A percentile compares a stretch with the other conserved stretches of the same genome.
Evolutionary conservation across 2,797 vertebrate genomes (phyloP).

Genomic region (Prunella strophiata): DNA sequence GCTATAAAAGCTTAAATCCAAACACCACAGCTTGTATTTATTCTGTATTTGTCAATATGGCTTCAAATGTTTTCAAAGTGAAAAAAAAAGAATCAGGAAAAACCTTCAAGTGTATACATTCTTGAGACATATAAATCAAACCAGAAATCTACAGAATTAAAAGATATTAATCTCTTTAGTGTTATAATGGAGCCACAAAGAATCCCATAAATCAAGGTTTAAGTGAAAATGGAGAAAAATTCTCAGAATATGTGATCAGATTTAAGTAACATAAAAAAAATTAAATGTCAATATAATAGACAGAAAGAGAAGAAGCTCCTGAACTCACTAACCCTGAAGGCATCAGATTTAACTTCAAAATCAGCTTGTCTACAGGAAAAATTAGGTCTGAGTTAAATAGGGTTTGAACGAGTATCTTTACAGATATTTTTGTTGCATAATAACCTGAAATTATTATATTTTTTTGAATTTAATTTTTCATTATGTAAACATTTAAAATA

Average conservation of each 20-base stretch:
- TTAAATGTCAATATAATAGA: not conserved
- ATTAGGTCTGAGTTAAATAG: not conserved
- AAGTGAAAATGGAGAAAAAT: constrained; percentile 5
- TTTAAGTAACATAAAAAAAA: not conserved
- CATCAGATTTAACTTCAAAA: not conserved
- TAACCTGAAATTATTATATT: not conserved
- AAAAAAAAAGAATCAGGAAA: not conserved
- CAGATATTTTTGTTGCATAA: not conserved
- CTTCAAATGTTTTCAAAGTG: not conserved
- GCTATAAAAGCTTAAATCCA: not conserved
- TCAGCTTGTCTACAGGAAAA: not conserved
- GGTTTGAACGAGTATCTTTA: not conserved
- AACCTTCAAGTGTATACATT: not conserved
- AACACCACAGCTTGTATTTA: not conserved
- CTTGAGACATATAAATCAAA: constrained; percentile 41
- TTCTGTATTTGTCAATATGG: not conserved
- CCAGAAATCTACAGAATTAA: constrained; percentile 18
- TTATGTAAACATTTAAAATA: not conserved
- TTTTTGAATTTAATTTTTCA: not conserved
- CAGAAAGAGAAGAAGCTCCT: not conserved
- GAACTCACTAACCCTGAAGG: not conserved
- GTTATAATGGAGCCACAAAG: constrained; percentile 29
- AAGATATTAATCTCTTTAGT: constrained; percentile 47
- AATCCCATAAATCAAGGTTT: constrained; percentile 41
- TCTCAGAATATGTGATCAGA: not conserved